Base-by-base conservation (phyloP, 2,888 invertebrate genomes). In the Ectemnius lituratus region DNA sequence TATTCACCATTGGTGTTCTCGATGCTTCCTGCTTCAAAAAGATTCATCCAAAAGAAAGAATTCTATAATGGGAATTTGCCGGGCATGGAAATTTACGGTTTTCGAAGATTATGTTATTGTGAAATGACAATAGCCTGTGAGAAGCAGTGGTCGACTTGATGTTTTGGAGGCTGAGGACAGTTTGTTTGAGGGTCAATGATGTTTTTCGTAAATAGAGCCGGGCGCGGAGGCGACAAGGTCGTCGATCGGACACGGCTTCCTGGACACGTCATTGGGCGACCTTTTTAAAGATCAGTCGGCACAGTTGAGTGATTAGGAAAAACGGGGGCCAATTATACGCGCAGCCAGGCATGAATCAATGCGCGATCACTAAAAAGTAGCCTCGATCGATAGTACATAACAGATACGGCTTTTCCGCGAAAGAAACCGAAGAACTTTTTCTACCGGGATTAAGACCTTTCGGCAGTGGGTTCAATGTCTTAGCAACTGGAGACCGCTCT, bases 381-480 rank as follows among this genome's bases (percentile, higher is more conserved):
- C 52, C 52, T 52, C 52, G 52, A 52, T 52, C 52, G 52, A 11
- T 16, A 14, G 16, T 13, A 14, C 52, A 14, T 5, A 11, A 14
- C 16, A 52, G 5, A 14, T 52, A 16, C 52, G 67, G 61, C 28
- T 74, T 78, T 76, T 74, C 67, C 62, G 70, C 65, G 64, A 69
- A 73, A 73, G 65, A 66, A 79, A 80, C 66, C 49, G 45, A 59
- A 37, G 37, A 37, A 72, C 60, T 65, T 70, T 79, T 79, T 79
- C 73, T 37, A 16, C 63, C 47, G 52, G 66, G 77, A 67, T 6
- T 75, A 62, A 79, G 76, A 65, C 77, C 74, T 74, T 37, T 37
- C 37, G 37, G 37, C 37, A 71, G 62, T 63, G 75, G 73, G 81
- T 80, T 80, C 76, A 80, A 79, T 81, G 74, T 65, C 73, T 79